Percentiles rank a stretch among this genome's conserved stretches.
These are phyloP conservation scores for Nomada ferruginata DNA, from an alignment of 2,888 invertebrate genomes.

Conservation along the genomic window DNA sequence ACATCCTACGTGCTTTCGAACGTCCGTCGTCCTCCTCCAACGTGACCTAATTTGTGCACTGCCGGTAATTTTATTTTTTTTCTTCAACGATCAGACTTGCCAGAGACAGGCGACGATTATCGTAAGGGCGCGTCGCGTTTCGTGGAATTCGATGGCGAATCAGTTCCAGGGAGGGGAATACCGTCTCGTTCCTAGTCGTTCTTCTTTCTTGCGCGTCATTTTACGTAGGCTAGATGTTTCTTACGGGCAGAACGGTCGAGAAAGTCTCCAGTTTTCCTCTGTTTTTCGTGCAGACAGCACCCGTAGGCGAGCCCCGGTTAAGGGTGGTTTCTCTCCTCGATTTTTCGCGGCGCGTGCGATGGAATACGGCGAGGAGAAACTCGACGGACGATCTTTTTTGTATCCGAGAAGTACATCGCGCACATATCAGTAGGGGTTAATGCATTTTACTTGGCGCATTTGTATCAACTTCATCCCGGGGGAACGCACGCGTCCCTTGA, in stretches of 20 bases:
- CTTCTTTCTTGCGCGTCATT: background rate
- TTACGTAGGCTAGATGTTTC: background rate
- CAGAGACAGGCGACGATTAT: background rate
- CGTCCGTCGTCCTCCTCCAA: conserved; percentile 48
- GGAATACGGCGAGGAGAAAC: conserved; percentile 23
- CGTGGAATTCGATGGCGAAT: conserved; percentile 6
- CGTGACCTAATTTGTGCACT: conserved; percentile 63
- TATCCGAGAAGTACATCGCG: conserved; percentile 53
- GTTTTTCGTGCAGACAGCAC: background rate
- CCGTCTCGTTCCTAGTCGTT: background rate
- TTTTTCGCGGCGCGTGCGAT: conserved; percentile 15
- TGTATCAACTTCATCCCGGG: conserved; percentile 32
- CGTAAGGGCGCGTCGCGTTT: conserved; percentile 2
- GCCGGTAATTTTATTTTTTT: conserved; percentile 42
- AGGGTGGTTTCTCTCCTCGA: background rate
- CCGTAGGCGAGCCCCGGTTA: background rate
- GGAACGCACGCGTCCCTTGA: background rate
- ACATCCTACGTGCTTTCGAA: background rate
- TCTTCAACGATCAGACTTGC: conserved; percentile 25
- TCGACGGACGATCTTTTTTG: conserved; percentile 29
- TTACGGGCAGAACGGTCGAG: conserved; percentile 14
- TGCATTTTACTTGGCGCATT: conserved; percentile 61
- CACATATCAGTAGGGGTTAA: conserved; percentile 74
- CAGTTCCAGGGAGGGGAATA: background rate
- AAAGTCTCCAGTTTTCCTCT: conserved; percentile 42